Evolutionary conservation across 2,888 invertebrate genomes (phyloP), one percentile per base, ranked within the genome.

Genomic region (Bombyx huttoni): DNA sequence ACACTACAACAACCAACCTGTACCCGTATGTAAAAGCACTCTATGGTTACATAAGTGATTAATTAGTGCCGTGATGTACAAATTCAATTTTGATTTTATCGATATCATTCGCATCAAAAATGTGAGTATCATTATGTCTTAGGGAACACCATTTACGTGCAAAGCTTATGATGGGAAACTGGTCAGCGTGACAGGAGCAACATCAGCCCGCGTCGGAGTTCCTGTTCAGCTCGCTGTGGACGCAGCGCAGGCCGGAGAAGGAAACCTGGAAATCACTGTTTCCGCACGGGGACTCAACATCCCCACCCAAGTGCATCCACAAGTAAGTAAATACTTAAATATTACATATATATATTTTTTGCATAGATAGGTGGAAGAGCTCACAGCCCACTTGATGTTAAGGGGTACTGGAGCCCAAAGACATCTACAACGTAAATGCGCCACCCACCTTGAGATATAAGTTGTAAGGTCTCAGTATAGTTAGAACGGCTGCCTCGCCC

Each of bases 241-340:
- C 78, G 98, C 98, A 3, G 96, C 96, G 58, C 94, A 97, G 77
- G 98, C 98, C 49, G 99, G 99, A 9, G 98, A 98, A 87, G 99
- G 99, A 51, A 97, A 97, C 80, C 89, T 99, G 61, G 98, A 99
- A 86, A 98, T 99, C 62, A 97, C 98, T 49, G 98, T 99, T 64
- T 96, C 96, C 57, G 96, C 97, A 48, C 91, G 96, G 75, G 96
- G 98, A 52, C 91, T 96, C 58, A 96, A 98, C 75, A 97, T 98
- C 68, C 97, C 98, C 50, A 98, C 97, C 52, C 97, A 98, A 91
- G 97, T 98, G 49, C 96, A 95, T 76, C 96, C 97, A 8, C 94
- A 97, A 81, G 97, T 97, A 69, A 94, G 61, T 24, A 24, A 24
- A 24, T 5, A n/a, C n/a, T n/a, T n/a, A n/a, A 24, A 24, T 2